Percentiles rank a stretch among this genome's conserved stretches.
Conservation (phyloP, 2,888 invertebrate species). For the Piscicola geometra region DNA sequence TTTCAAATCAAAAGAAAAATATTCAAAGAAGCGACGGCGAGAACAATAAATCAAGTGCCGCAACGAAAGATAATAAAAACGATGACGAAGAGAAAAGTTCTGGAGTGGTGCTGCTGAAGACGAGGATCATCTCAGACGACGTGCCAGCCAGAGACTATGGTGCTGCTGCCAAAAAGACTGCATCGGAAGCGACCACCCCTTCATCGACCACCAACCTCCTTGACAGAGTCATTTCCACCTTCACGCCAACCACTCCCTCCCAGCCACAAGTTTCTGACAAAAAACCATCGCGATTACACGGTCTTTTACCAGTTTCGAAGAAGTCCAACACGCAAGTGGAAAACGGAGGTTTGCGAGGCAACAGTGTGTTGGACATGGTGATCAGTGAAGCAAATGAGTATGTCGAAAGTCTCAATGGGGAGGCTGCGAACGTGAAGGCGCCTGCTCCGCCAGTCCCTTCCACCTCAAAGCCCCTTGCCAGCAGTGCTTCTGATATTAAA, state of each 20-base stretch:
- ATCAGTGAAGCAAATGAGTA: neutral
- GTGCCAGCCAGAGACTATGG: slow-evolving; percentile 26
- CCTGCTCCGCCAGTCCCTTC: neutral
- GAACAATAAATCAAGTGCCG: neutral
- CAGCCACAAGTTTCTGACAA: neutral
- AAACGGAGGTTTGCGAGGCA: neutral
- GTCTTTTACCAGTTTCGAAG: no score
- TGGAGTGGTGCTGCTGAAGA: slow-evolving; percentile 14
- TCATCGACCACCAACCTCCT: no score
- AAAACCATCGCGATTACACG: neutral
- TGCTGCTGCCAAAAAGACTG: neutral
- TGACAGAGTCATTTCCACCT: no score
- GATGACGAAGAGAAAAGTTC: neutral
- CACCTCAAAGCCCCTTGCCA: neutral
- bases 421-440: neutral
- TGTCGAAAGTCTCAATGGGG: neutral
- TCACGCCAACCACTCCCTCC: no score
- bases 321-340: no score
- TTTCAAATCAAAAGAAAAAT: slow-evolving; percentile 1
- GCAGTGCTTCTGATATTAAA: slow-evolving; percentile 1
- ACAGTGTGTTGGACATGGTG: neutral
- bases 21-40: neutral
- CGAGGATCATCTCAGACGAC: slow-evolving; percentile 30
- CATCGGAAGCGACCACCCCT: neutral
- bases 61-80: neutral